Percentiles rank a stretch among this genome's conserved stretches.
These are phyloP conservation scores for Hirundichthys speculiger DNA, from an alignment of 2,113 vertebrate genomes.

Conservation along the genomic window DNA sequence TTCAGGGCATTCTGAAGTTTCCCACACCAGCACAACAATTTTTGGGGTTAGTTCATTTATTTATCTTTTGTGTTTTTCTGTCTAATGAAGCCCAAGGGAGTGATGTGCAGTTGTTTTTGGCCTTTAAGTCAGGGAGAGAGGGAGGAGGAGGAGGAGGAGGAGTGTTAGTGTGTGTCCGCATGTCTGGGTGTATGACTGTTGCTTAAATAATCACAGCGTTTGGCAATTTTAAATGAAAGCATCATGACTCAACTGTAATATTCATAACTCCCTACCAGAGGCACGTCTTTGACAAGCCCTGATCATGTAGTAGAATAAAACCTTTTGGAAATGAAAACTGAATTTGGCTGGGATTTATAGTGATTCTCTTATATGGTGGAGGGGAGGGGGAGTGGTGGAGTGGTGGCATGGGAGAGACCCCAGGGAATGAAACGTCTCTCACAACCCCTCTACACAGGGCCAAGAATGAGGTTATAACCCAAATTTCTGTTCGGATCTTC, in stretches of 20 bases:
- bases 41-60: slow-evolving; percentile 82
- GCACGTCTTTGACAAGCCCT: slow-evolving; percentile 10
- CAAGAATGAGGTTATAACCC: slow-evolving; percentile 51
- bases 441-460: slow-evolving; percentile 50
- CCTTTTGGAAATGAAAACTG: background rate
- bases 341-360: slow-evolving; percentile 54
- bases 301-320: slow-evolving; percentile 1
- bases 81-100: slow-evolving; percentile 78
- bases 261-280: slow-evolving; percentile 32
- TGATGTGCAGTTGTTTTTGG: slow-evolving; percentile 76
- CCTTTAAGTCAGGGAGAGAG: slow-evolving; percentile 38
- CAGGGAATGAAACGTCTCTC: slow-evolving; percentile 51
- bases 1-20: slow-evolving; percentile 79
- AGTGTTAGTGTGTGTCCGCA: slow-evolving; percentile 46
- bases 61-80: slow-evolving; percentile 79
- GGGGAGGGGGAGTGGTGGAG: slow-evolving; percentile 16
- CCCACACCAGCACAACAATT: slow-evolving; percentile 80
- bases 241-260: slow-evolving; percentile 34
- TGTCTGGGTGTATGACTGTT: slow-evolving; percentile 51
- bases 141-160: slow-evolving; percentile 36
- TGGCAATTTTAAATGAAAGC: slow-evolving; percentile 24
- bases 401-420: slow-evolving; percentile 57
- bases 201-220: slow-evolving; percentile 51
- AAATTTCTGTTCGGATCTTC: slow-evolving; percentile 31
- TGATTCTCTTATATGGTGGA: slow-evolving; percentile 38